Base-by-base conservation (phyloP, 1,140 invertebrate genomes). In the Lordiphosa clarofinis region DNA sequence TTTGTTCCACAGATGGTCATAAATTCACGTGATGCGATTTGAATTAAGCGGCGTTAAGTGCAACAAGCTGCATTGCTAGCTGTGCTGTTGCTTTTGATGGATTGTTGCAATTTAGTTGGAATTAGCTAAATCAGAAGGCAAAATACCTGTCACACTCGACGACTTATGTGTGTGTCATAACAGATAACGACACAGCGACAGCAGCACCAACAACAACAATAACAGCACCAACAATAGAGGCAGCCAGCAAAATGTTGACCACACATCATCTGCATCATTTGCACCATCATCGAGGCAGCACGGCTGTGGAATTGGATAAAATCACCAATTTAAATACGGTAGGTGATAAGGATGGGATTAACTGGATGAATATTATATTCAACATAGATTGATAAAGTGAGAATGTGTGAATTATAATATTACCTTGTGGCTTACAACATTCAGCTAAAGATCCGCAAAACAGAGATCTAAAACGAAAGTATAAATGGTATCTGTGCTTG, bases 251-350 rank as follows among this genome's bases (percentile, higher is more conserved):
- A 44, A 88, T 88, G 86, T 79, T 88, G 73, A 87, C 86, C 10
- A 88, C 86, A 59, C 86, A 88, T 81, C 86, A 87, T 63, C 62
- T 88, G 76, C 86, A 87, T 58, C 86, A 87, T 43, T 60, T 87
- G 67, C 81, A 88, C 58, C 86, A 88, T 72, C 86, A 87, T 66
- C 81, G 86, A 42, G 82, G 86, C 67, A 86, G 79, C 38, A 86
- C 81, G 59, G 76, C 86, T 8, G 67, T 88, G 36, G 86, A 88
- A 42, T 63, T 88, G 65, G 86, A 88, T 53, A 88, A 87, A 62
- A 70, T 88, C 19, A 88, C 81, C 54, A 88, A 88, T 53, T 73
- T 87, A 46, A 88, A 86, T 58, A 82, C 81, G 68, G 86, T 88
- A 38, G 79, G 86, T 63, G 28, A 6, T 0, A 19, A 21, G 21